Evolutionary conservation across 2,797 vertebrate species (phyloP).

Genomic region (Sebastolobus altivelis): DNA sequence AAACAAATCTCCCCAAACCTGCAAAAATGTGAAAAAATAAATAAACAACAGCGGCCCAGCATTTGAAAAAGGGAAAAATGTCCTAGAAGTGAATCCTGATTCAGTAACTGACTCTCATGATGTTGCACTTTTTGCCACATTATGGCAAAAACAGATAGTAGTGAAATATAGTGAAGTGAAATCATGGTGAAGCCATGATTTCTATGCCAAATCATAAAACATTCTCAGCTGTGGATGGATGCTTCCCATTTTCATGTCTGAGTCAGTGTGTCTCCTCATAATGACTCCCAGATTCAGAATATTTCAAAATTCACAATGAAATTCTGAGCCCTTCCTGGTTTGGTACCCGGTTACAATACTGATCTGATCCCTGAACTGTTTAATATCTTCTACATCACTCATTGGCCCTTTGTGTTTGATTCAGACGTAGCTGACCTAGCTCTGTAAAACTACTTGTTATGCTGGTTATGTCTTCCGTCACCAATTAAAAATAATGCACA

Average conservation of each 20-base stretch:
- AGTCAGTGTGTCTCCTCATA: not conserved
- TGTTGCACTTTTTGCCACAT: no score
- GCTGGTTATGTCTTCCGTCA: not conserved
- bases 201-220: not conserved
- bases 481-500: not conserved
- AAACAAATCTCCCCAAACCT: constrained; percentile 31
- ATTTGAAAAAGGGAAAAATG: not conserved
- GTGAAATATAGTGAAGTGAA: not conserved
- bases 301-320: no score
- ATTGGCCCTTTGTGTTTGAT: not conserved
- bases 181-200: not conserved
- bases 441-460: not conserved
- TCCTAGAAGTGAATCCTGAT: not conserved
- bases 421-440: not conserved
- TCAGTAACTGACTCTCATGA: not conserved
- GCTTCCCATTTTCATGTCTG: not conserved
- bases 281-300: no score
- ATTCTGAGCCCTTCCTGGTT: no score
- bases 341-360: no score
- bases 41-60: not conserved
- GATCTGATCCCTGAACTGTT: not conserved
- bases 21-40: not conserved
- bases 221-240: not conserved
- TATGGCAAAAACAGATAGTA: no score
- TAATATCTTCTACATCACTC: not conserved